These are phyloP conservation scores for Macrosteles quadrilineatus DNA, from an alignment of 1,140 invertebrate species.

Conservation along the genomic window DNA sequence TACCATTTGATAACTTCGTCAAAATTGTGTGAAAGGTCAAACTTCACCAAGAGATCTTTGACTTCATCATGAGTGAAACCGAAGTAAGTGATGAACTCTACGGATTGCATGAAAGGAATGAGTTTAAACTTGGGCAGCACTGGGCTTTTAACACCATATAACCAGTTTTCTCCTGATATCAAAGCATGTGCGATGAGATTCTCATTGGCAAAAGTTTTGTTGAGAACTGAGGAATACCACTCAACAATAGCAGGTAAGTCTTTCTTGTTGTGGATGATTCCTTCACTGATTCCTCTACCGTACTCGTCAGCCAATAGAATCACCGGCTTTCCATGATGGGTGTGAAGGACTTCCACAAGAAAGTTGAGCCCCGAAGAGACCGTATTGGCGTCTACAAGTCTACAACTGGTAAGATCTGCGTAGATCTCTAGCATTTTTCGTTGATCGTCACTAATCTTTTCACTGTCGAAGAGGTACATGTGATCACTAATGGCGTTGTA, in stretches of 20 bases:
- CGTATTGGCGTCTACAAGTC: background rate
- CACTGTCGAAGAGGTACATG: background rate
- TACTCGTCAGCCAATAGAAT: background rate
- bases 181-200: background rate
- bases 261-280: background rate
- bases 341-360: background rate
- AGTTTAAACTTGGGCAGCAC: background rate
- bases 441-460: background rate
- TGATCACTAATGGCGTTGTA: slow-evolving; percentile 1
- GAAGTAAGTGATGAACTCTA: background rate
- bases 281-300: slow-evolving; percentile 1
- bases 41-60: background rate
- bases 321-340: slow-evolving; percentile 1
- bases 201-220: background rate
- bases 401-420: background rate
- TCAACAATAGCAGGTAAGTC: background rate
- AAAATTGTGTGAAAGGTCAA: background rate
- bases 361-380: background rate
- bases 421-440: background rate
- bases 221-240: slow-evolving; percentile 5
- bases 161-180: background rate
- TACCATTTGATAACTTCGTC: background rate
- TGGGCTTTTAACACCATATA: background rate
- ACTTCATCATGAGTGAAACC: slow-evolving; percentile 4
- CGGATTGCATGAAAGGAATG: background rate